Conservation (phyloP, 2,888 invertebrate species). For the Dromius quadrimaculatus region DNA sequence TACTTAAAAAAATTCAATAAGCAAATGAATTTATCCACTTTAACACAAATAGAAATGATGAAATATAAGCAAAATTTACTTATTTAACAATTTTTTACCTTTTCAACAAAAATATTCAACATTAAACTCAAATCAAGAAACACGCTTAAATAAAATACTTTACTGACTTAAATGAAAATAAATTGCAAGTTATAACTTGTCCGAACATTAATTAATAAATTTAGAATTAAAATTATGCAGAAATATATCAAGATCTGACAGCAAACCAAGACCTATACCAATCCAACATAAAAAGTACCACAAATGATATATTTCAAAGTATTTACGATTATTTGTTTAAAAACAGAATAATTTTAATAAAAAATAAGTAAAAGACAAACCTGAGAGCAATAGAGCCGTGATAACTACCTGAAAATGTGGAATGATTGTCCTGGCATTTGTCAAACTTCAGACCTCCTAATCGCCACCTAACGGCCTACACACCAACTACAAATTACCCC, state of each 20-base stretch:
- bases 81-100: not conserved
- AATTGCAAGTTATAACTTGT: conserved; percentile 37
- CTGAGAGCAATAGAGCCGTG: conserved; percentile 41
- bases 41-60: conserved; percentile 6
- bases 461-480: conserved; percentile 1
- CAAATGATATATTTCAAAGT: not conserved
- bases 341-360: conserved; percentile 7
- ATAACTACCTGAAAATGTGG: conserved; percentile 52
- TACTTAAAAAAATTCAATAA: not conserved
- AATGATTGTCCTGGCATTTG: conserved; percentile 52
- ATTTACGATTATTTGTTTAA: conserved; percentile 1
- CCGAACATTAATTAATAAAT: conserved; percentile 47
- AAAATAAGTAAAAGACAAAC: conserved; percentile 46
- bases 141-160: conserved; percentile 8
- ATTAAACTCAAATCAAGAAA: not conserved
- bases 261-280: conserved; percentile 28
- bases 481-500: not conserved
- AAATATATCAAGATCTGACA: conserved; percentile 41
- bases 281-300: conserved; percentile 7
- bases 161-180: conserved; percentile 34
- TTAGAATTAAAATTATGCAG: conserved; percentile 35
- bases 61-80: not conserved
- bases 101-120: conserved; percentile 14
- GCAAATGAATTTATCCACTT: conserved; percentile 35
- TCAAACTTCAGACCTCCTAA: conserved; percentile 44